Base-by-base conservation (phyloP, 2,113 vertebrate species). In the Ellobius talpinus region DNA sequence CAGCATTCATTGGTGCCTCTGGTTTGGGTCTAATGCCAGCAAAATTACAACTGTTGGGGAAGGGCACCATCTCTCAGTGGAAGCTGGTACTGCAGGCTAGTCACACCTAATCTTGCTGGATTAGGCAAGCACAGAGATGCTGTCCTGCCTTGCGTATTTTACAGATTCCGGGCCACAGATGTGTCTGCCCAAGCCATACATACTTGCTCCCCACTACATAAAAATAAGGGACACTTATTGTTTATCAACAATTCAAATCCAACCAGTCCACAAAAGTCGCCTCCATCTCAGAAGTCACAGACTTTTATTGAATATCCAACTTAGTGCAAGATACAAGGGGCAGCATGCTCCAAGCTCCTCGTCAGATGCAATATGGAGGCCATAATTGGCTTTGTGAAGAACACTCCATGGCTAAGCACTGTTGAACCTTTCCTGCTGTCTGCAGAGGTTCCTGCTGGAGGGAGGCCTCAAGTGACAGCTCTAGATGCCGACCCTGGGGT, bases 51-150 rank as follows among this genome's bases (percentile, higher is more conserved):
- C 77, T 45, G 85, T 65, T 96, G 95, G 95, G 86, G 66, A 90
- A 73, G 70, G 90, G 95, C 93, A 94, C 98, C 98, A 96, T 7
- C 98, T 97, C 90, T 65, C 77, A 70, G 96, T 2, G 10, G 0
- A 29, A 47, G 45, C 61, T 1, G 92, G 96, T 33, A 96, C 81
- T 96, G 93, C 97, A 96, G 79, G 79, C 42, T 0, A 42, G 77
- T 24, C 55, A 70, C 81, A 24, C 73, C 72, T 19, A 7, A 33
- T 58, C 45, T 19, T 17, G 55, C 23, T 52, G 58, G 52, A n/a
- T 52, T 42, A 39, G 21, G 17, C 47, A 24, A 0, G 17, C n/a
- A 76, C 31, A 5, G 78, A 82, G n/a, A 36, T 26, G 16, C 7
- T n/a, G 33, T 4, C 23, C 89, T 50, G 58, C 33, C 33, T 7